Conservation (phyloP, 2,888 invertebrate species). For the Holacanthella duospinosa region DNA sequence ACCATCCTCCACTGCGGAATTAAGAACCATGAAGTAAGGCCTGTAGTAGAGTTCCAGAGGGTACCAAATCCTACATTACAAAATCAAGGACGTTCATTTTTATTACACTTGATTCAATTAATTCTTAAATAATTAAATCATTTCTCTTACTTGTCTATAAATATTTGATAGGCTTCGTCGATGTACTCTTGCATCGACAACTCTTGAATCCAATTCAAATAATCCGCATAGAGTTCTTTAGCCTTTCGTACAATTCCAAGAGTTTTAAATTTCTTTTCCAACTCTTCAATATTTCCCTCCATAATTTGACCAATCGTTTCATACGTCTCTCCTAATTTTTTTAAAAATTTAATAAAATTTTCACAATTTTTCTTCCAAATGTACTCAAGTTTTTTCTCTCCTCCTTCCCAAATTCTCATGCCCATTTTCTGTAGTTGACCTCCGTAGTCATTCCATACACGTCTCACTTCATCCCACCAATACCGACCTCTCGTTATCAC, state of each 20-base stretch:
- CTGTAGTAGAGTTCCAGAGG: slow-evolving; percentile 33
- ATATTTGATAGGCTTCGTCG: slow-evolving; percentile 11
- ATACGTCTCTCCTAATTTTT: slow-evolving; percentile 19
- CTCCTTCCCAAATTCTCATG: slow-evolving; percentile 25
- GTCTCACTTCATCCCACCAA: neutral
- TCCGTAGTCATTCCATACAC: slow-evolving; percentile 16
- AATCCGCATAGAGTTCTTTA: slow-evolving; percentile 35
- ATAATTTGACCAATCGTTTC: slow-evolving; percentile 25
- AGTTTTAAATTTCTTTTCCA: slow-evolving; percentile 30
- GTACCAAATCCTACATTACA: slow-evolving; percentile 27
- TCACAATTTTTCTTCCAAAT: slow-evolving; percentile 24
- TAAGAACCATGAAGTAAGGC: slow-evolving; percentile 35
- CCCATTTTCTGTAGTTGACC: slow-evolving; percentile 26
- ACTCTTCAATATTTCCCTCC: slow-evolving; percentile 29
- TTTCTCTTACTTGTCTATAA: slow-evolving; percentile 28
- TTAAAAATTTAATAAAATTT: slow-evolving; percentile 13
- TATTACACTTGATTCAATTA: no score
- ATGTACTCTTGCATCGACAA: slow-evolving; percentile 39
- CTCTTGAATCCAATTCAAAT: slow-evolving; percentile 39
- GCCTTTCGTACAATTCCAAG: slow-evolving; percentile 27
- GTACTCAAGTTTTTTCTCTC: slow-evolving; percentile 15
- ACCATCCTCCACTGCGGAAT: slow-evolving; percentile 29
- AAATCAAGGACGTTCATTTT: slow-evolving; percentile 2
- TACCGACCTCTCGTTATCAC: neutral
- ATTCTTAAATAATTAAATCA: neutral